These are phyloP conservation scores for Pelodytes ibericus DNA, from an alignment of 2,797 vertebrate genomes.

Conservation along the genomic window DNA sequence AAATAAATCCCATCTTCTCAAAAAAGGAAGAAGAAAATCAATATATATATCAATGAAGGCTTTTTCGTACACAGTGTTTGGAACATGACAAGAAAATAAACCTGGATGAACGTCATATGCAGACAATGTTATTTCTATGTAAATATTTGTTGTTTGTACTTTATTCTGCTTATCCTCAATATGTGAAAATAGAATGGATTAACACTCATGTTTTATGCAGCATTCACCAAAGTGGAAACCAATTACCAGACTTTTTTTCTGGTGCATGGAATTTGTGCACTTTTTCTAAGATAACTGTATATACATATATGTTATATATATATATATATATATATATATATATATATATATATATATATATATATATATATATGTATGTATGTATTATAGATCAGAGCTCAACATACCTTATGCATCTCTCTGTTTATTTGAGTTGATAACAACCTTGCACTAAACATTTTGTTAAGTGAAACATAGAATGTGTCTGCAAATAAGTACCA, in stretches of 20 bases:
- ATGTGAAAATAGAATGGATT: constrained; percentile 27
- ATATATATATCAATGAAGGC: constrained; percentile 2
- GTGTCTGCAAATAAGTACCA: too few species aligned
- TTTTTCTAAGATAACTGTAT: too few species aligned
- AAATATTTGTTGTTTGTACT: constrained; percentile 35
- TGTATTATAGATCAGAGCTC: too few species aligned
- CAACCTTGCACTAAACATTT: too few species aligned
- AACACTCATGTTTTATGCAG: constrained; percentile 36
- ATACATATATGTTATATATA: too few species aligned
- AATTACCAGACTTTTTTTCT: constrained; percentile 39
- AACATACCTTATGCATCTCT: too few species aligned
- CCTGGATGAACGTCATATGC: neutral
- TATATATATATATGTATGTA: too few species aligned
- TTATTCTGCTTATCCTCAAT: constrained; percentile 27
- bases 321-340: too few species aligned
- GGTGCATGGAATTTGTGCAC: too few species aligned
- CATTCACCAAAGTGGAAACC: constrained; percentile 38
- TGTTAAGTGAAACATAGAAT: too few species aligned
- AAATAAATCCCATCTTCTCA: constrained; percentile 4
- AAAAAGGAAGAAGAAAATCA: constrained; percentile 12
- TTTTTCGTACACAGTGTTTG: neutral
- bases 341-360: too few species aligned
- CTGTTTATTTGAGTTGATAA: too few species aligned
- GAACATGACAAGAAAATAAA: neutral
- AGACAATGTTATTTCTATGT: constrained; percentile 18